Base-by-base conservation (phyloP, 2,888 invertebrate genomes). In the Ornithoptera priamus region DNA sequence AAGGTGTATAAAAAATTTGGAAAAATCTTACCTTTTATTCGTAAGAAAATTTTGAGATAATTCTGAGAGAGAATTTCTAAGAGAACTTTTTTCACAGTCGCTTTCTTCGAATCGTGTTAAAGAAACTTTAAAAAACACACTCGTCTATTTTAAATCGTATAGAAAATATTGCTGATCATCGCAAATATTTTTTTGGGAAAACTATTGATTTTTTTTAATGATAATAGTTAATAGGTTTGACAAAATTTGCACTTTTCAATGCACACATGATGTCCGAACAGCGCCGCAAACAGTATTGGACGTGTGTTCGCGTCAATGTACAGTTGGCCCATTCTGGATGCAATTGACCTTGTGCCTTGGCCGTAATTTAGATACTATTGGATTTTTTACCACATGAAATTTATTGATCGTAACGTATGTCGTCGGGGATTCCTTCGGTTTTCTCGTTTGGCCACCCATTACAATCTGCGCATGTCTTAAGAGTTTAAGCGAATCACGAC, bases 281-380 rank as follows among this genome's bases (percentile, higher is more conserved):
- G 76, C 73, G 70, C 78, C 77, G 72, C 71, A 72, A 71, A 76
- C 73, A 71, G 80, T 76, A 83, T 82, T 82, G 80, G 79, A 72
- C 79, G 79, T 80, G 80, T 77, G 83, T 81, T 78, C 75, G 71
- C 80, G 72, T 76, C 78, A 79, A 83, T 84, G 78, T 82, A 85
- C 83, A 77, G 77, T 82, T 79, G 79, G 73, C 75, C 74, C 75
- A 71, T 75, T 69, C 20, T 59, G 70, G 61, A 61, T 64, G 46
- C 73, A 76, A 71, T 72, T 79, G 85, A 75, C 86, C 86, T 85
- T 83, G 82, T 73, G 72, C 77, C 78, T 77, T 78, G 80, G 79
- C 77, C 77, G 79, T 50, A 77, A 75, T 74, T 73, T 71, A 70
- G 74, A 72, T 69, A 72, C 73, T 72, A 71, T 74, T 74, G 71